Conservation (phyloP, 2,888 invertebrate species). For the Ochlodes sylvanus region DNA sequence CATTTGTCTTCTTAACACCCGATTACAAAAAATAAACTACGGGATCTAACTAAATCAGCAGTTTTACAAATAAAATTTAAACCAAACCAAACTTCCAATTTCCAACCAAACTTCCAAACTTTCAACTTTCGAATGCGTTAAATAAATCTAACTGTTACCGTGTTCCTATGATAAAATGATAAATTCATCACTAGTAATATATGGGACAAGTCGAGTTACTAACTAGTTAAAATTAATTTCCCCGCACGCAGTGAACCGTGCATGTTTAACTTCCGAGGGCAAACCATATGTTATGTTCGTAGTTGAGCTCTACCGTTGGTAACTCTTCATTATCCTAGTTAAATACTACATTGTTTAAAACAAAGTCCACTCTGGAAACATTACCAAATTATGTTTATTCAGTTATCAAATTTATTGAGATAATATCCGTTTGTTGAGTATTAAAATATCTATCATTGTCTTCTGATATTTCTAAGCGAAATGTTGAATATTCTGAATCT, state of each 20-base stretch:
- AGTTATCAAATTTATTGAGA: too few species aligned
- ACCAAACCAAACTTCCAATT: not conserved
- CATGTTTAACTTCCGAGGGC: slow-evolving; percentile 5
- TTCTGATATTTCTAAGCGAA: too few species aligned
- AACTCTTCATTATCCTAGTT: slow-evolving; percentile 2
- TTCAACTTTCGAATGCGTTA: not conserved
- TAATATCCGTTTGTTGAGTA: too few species aligned
- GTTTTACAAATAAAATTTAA: not conserved
- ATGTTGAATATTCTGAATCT: too few species aligned
- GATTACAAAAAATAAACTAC: too few species aligned
- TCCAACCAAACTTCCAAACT: too few species aligned
- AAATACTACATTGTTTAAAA: too few species aligned
- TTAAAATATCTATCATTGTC: too few species aligned
- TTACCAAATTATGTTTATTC: too few species aligned
- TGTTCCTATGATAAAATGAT: not conserved
- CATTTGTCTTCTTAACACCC: too few species aligned
- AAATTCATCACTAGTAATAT: slow-evolving; percentile 9
- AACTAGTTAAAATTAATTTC: slow-evolving; percentile 25
- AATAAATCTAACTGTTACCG: not conserved
- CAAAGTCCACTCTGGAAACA: too few species aligned
- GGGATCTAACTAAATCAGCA: too few species aligned
- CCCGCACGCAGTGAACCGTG: not conserved
- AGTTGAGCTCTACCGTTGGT: slow-evolving; percentile 11
- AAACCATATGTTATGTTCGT: slow-evolving; percentile 13
- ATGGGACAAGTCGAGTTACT: slow-evolving; percentile 4